These are phyloP conservation scores for Armadillidium nasatum DNA, from an alignment of 1,140 invertebrate species.

Conservation along the genomic window DNA sequence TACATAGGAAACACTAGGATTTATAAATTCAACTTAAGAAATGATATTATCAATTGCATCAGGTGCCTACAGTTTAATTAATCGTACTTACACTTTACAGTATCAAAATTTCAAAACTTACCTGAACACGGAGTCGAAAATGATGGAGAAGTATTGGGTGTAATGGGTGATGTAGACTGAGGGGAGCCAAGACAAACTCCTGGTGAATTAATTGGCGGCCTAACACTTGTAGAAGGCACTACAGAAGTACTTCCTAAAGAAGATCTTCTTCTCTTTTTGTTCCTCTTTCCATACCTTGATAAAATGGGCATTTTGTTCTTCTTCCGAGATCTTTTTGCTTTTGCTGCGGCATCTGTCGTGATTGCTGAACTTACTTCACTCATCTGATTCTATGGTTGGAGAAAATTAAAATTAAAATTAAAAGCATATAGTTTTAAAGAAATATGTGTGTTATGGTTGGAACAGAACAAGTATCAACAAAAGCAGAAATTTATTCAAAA, in stretches of 20 bases:
- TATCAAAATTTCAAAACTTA: neutral
- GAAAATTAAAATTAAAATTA: too few relatives aligned
- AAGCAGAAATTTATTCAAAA: neutral
- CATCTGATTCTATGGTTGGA: too few relatives aligned
- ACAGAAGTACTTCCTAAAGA: constrained; percentile 31
- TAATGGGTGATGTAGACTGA: constrained; percentile 36
- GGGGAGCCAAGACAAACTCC: constrained; percentile 30
- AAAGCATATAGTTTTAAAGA: too few relatives aligned
- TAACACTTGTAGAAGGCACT: constrained; percentile 36
- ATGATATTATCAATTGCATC: too few relatives aligned
- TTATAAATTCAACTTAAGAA: too few relatives aligned
- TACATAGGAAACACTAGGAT: too few relatives aligned
- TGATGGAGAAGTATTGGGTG: constrained; percentile 33
- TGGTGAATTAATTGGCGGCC: constrained; percentile 31
- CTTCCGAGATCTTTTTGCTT: constrained; percentile 73
- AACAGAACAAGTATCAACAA: too few relatives aligned
- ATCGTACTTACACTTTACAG: neutral
- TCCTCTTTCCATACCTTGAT: constrained; percentile 61
- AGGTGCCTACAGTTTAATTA: too few relatives aligned
- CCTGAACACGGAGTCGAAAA: constrained; percentile 38
- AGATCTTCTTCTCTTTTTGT: constrained; percentile 64
- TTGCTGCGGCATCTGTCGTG: constrained; percentile 50
- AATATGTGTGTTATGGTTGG: too few relatives aligned
- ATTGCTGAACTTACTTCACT: constrained; percentile 19
- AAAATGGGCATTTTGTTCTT: constrained; percentile 66